These are phyloP conservation scores for Meriones unguiculatus DNA, from an alignment of 2,113 vertebrate species.

Conservation along the genomic window DNA sequence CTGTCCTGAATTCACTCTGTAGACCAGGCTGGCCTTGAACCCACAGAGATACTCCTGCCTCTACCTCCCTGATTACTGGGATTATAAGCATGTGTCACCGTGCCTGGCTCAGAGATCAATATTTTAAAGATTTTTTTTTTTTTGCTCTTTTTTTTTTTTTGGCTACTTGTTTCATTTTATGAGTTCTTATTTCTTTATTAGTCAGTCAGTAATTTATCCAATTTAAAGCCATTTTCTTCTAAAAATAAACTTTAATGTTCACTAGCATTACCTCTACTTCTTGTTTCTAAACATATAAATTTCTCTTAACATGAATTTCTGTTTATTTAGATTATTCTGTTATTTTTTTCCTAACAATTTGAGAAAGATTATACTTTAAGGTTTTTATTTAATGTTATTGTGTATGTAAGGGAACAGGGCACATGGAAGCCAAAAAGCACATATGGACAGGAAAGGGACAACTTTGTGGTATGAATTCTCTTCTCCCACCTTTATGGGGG, in stretches of 20 bases:
- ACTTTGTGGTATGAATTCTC: background rate
- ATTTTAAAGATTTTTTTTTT: constrained; percentile 35
- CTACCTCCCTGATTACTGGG: too few species aligned
- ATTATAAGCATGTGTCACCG: too few species aligned
- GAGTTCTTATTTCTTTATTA: background rate
- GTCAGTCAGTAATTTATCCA: background rate
- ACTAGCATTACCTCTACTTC: background rate
- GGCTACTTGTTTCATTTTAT: constrained; percentile 24
- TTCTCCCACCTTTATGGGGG: background rate
- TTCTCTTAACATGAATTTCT: background rate
- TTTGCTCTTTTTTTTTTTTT: background rate
- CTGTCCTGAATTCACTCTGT: too few species aligned
- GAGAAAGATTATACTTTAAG: background rate
- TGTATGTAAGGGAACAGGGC: background rate
- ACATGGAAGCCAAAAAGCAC: background rate
- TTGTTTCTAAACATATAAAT: background rate
- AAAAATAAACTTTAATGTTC: constrained; percentile 1
- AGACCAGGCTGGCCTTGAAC: too few species aligned
- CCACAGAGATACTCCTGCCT: too few species aligned
- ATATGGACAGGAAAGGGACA: background rate
- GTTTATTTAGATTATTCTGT: background rate
- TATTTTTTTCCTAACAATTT: background rate
- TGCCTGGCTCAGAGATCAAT: background rate
- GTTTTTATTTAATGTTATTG: background rate
- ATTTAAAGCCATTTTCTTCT: background rate